Base-by-base conservation (phyloP, 2,113 vertebrate species). In the Prinia subflava region DNA sequence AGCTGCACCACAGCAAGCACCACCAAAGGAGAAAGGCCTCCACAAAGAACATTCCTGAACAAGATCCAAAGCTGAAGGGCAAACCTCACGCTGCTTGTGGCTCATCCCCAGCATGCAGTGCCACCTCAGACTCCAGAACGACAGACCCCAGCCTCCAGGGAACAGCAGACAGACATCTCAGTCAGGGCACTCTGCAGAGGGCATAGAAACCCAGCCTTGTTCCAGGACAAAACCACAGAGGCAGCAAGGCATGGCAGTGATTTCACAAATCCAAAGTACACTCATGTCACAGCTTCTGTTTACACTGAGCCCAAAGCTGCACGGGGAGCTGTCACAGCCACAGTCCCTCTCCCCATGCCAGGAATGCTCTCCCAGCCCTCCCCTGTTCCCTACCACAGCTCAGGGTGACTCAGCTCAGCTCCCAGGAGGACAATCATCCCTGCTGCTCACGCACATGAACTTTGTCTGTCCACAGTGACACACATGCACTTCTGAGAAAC, bases 181-280 rank as follows among this genome's bases (percentile, higher is more conserved):
- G 77, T 49, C 57, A 68, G 42, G 94, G 92, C 57, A 80, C 37
- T 22, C 64, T 69, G 62, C 1, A 4, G 70, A 96, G 86, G 71
- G 30, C 68, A 70, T 23, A 92, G 50, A 96, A 94, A 96, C 63
- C 37, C 46, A n/a, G 71, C 87, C 93, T 87, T 96, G 81, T 92
- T 79, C 63, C 60, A 49, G 94, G 87, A 90, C 76, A 92, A 95
- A 91, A 46, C 42, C 75, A 65, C 70, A 9, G 73, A 35, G 67
- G 91, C 86, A 95, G 87, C 28, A 7, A 83, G 63, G 85, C 17
- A 2, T 0, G 3, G 92, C 78, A 64, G 60, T 2, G 15, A 69
- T 60, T 87, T 76, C 62, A 76, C 27, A 73, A 84, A 84, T 59
- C n/a, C 5, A 4, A 47, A 30, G 44, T 30, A n/a, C 75, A 31